These are phyloP conservation scores for Boulengerochromis microlepis DNA, from an alignment of 2,113 vertebrate species.

Conservation along the genomic window DNA sequence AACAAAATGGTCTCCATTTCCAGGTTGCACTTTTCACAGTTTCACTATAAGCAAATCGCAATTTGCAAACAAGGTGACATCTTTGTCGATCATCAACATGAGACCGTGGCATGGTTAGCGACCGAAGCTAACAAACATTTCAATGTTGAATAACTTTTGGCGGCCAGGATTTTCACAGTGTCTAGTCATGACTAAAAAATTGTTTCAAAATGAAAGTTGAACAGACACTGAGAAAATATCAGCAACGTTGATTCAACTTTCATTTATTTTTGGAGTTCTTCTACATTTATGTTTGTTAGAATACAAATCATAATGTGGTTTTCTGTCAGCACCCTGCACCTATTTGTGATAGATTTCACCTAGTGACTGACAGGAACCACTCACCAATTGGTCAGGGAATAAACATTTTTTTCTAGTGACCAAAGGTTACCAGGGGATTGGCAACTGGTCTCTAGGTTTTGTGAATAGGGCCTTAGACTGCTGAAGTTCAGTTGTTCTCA, in stretches of 20 bases:
- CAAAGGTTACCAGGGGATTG: background rate
- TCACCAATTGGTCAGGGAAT: background rate
- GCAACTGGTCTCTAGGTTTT: background rate
- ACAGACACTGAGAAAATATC: background rate
- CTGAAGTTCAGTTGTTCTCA: background rate
- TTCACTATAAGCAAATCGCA: background rate
- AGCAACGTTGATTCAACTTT: background rate
- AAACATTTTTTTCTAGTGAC: background rate
- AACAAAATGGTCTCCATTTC: rapidly evolving
- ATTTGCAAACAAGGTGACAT: background rate
- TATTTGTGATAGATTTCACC: background rate
- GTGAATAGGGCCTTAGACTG: background rate
- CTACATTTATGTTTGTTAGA: background rate
- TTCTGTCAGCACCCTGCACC: background rate
- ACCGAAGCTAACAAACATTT: background rate
- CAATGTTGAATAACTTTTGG: rapidly evolving
- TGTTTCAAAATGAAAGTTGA: background rate
- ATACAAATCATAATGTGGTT: background rate
- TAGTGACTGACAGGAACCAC: background rate
- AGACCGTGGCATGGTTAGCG: rapidly evolving
- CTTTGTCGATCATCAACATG: rapidly evolving
- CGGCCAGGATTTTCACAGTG: background rate
- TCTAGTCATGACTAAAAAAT: background rate
- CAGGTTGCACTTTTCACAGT: background rate
- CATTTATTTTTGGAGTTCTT: background rate